Base-by-base conservation (phyloP, 2,888 invertebrate species). In the Lissonota sp. region DNA sequence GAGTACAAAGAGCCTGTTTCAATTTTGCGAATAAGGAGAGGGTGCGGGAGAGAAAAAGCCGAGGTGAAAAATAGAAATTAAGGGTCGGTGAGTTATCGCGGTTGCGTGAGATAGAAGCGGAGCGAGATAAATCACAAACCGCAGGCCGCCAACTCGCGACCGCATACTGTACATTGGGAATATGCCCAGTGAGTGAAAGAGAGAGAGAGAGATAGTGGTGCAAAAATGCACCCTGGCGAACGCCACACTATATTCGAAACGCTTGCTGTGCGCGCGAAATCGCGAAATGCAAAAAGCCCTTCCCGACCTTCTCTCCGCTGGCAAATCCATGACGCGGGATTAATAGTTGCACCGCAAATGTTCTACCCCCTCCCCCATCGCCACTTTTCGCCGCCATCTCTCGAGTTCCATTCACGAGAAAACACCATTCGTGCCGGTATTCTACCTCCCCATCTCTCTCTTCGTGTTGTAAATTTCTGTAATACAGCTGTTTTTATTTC, bases 11-110 rank as follows among this genome's bases (percentile, higher is more conserved):
- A 46, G 46, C 53, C 8, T 6, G 40, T 77, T 10, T 39, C 7
- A 6, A 7, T 75, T 75, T 75, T n/a, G 58, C 37, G 79, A 73
- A 71, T 75, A 62, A 62, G 76, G 74, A 79, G 69, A 79, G 46
- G 67, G 51, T 58, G 70, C 64, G 74, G 51, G 72, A 55, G 67
- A 37, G 76, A 77, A 57, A 69, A 73, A 79, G 60, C 80, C 79
- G 86, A 88, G 88, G 89, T 87, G 91, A 90, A 91, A 91, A 91
- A 91, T 90, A 91, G 90, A 91, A 91, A 91, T 91, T 91, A 91
- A 91, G 91, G 90, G 88, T 87, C 89, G 86, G 86, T 91, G 91
- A 91, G 88, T 91, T 91, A 91, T 91, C 91, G 91, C 86, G 88
- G 87, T 91, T 90, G 91, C 91, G 91, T 91, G 91, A 90, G 91